Evolutionary conservation across 2,888 invertebrate species (phyloP).

Genomic region (Oasisia sp.): DNA sequence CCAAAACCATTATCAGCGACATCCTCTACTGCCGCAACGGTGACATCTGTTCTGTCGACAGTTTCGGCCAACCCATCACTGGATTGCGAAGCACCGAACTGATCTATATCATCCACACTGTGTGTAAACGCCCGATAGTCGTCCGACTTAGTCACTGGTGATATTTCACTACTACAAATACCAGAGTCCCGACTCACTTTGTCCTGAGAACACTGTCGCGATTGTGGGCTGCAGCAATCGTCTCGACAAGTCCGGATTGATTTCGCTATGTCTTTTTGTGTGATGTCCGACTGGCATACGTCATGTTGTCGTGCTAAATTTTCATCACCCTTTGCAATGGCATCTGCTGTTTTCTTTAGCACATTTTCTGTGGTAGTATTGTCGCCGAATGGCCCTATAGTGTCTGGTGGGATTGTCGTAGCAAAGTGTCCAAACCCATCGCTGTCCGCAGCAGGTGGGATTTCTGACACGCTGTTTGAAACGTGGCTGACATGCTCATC

Average conservation of each 20-base stretch:
- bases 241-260: background rate
- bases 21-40: background rate
- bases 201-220: slow-evolving; percentile 25
- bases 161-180: slow-evolving; percentile 32
- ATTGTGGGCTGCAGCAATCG: background rate
- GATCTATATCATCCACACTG: background rate
- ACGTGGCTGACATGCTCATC: background rate
- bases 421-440: background rate
- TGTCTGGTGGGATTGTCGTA: background rate
- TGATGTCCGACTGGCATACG: background rate
- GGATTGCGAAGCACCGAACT: background rate
- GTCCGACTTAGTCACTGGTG: slow-evolving; percentile 31
- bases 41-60: background rate
- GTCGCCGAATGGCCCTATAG: background rate
- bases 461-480: background rate
- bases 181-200: slow-evolving; percentile 33
- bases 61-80: background rate
- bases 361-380: background rate
- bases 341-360: background rate
- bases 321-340: background rate
- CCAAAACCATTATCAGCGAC: background rate
- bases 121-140: slow-evolving; percentile 28
- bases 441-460: background rate
- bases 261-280: background rate
- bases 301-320: background rate